Percentiles rank a stretch among this genome's conserved stretches.
Evolutionary conservation across 2,113 vertebrate species (phyloP).

Genomic region (Passer montanus): DNA sequence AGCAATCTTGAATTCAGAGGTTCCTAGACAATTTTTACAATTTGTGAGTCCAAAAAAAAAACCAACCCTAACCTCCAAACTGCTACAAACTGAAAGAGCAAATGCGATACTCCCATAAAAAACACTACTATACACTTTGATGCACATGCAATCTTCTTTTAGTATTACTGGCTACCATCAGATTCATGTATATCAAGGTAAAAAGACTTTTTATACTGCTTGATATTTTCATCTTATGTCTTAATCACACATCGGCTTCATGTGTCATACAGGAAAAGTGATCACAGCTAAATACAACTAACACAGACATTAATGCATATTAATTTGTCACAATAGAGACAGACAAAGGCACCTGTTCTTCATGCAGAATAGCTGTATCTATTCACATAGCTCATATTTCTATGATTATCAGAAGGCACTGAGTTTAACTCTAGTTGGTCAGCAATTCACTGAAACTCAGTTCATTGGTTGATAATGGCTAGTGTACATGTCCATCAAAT

Average conservation of each 20-base stretch:
- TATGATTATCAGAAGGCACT: neutral
- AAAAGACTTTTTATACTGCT: neutral
- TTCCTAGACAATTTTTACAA: neutral
- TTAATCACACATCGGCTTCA: neutral
- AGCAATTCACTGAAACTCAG: neutral
- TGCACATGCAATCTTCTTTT: neutral
- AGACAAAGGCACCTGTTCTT: neutral
- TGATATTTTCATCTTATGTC: neutral
- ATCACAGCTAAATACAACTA: neutral
- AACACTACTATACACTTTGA: neutral
- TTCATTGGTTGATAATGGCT: neutral
- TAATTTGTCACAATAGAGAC: neutral
- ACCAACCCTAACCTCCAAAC: neutral
- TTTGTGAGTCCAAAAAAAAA: neutral
- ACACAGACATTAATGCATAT: neutral
- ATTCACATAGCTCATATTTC: neutral
- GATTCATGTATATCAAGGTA: neutral
- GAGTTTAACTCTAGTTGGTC: neutral
- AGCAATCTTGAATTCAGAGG: neutral
- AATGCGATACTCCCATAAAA: neutral
- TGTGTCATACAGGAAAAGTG: neutral
- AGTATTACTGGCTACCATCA: neutral
- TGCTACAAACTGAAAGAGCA: neutral
- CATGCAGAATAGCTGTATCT: neutral
- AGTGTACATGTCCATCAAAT: neutral